These are phyloP conservation scores for Iguana delicatissima DNA, from an alignment of 2,797 vertebrate genomes.

Conservation along the genomic window DNA sequence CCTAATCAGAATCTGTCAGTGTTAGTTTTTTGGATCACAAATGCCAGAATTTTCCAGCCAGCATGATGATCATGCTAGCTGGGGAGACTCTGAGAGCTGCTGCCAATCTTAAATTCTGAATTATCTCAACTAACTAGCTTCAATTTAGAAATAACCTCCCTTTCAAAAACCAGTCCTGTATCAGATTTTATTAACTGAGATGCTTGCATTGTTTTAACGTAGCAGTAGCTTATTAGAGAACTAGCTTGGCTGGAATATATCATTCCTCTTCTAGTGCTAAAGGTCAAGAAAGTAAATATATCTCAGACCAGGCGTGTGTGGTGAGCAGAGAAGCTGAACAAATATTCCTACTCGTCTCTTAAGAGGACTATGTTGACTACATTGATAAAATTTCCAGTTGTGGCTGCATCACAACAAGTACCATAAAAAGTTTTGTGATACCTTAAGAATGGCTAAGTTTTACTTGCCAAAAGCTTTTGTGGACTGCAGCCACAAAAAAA, in stretches of 20 bases:
- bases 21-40: too few relatives aligned
- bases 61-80: too few relatives aligned
- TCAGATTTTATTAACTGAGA: conserved; percentile 25
- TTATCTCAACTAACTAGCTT: conserved; percentile 25
- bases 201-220: conserved; percentile 17
- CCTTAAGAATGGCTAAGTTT: not conserved
- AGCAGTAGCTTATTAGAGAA: conserved; percentile 23
- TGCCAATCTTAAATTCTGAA: not conserved
- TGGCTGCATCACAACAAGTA: not conserved
- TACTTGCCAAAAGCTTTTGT: not conserved
- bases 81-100: too few relatives aligned
- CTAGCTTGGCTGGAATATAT: conserved; percentile 10
- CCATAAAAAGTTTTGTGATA: not conserved
- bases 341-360: conserved; percentile 8
- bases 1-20: too few relatives aligned
- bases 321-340: conserved; percentile 8
- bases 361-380: not conserved
- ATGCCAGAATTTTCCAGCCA: too few relatives aligned
- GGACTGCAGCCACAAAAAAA: not conserved
- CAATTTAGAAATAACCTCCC: conserved; percentile 24
- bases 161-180: conserved; percentile 5
- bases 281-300: conserved; percentile 25
- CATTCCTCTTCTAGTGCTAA: conserved; percentile 20
- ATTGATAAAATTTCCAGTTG: not conserved
- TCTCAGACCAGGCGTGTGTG: conserved; percentile 10